phyloP scores from a whole-genome alignment of 2,113 vertebrate species.

The Orycteropus afer region DNA sequence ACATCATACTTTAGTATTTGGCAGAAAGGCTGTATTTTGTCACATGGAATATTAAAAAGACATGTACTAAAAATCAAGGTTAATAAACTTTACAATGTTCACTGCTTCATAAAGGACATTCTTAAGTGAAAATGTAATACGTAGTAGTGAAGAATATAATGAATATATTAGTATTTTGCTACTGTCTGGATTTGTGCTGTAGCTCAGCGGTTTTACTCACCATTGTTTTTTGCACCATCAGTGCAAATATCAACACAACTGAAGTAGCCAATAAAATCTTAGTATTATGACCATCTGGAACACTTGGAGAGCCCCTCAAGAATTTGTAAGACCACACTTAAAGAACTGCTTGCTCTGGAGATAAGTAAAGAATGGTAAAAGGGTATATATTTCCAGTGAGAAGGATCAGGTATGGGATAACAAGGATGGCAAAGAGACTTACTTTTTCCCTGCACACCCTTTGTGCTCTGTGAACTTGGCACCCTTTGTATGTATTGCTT shows the following conservation, averaged over 20 bases:
- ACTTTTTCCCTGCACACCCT: background rate
- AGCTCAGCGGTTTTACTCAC: background rate
- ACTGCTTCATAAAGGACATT: too few relatives aligned
- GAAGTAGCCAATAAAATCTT: conserved; percentile 13
- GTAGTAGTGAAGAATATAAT: background rate
- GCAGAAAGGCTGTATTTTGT: too few relatives aligned
- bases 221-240: background rate
- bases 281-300: background rate
- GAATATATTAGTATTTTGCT: background rate
- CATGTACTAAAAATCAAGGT: too few relatives aligned
- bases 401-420: background rate
- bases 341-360: background rate
- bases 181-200: background rate
- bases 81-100: too few relatives aligned
- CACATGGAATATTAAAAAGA: too few relatives aligned
- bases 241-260: background rate
- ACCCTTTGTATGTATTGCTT: background rate
- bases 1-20: background rate
- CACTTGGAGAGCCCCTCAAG: background rate
- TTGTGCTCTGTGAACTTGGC: background rate
- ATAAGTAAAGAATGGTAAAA: background rate
- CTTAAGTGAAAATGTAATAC: background rate
- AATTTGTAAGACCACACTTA: background rate
- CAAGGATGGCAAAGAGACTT: background rate
- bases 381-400: background rate